phyloP scores from a whole-genome alignment of 2,797 vertebrate species.

The Sarcoramphus papa region DNA sequence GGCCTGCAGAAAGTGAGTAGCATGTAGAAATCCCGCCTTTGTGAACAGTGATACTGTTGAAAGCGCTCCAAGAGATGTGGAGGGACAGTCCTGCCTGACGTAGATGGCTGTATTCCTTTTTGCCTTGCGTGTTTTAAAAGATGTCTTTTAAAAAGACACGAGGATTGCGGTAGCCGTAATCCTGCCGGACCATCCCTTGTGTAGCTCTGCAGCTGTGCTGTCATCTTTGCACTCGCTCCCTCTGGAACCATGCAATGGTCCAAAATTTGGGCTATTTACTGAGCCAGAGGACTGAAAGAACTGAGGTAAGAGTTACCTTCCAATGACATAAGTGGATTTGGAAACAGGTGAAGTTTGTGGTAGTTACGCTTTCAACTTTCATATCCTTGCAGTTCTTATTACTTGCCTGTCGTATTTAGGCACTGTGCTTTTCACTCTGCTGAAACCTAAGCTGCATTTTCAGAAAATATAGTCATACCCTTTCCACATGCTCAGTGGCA shows the following conservation, averaged over 20 bases:
- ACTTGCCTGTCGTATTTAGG: neutral
- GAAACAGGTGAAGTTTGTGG: neutral
- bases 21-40: neutral
- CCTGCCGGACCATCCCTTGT: neutral
- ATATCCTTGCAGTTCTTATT: neutral
- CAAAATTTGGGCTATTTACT: neutral
- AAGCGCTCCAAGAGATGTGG: neutral
- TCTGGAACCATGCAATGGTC: neutral
- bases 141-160: neutral
- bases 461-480: neutral
- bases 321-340: neutral
- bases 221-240: neutral
- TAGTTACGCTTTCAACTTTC: neutral
- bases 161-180: neutral
- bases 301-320: neutral
- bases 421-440: neutral
- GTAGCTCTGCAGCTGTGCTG: neutral
- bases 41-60: neutral
- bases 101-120: neutral
- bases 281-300: neutral
- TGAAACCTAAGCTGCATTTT: neutral
- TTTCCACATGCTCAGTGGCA: neutral
- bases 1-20: neutral
- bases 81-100: neutral
- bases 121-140: accelerated